Conservation (phyloP, 2,113 vertebrate genomes). For the Lamprologus ornatipinnis region DNA sequence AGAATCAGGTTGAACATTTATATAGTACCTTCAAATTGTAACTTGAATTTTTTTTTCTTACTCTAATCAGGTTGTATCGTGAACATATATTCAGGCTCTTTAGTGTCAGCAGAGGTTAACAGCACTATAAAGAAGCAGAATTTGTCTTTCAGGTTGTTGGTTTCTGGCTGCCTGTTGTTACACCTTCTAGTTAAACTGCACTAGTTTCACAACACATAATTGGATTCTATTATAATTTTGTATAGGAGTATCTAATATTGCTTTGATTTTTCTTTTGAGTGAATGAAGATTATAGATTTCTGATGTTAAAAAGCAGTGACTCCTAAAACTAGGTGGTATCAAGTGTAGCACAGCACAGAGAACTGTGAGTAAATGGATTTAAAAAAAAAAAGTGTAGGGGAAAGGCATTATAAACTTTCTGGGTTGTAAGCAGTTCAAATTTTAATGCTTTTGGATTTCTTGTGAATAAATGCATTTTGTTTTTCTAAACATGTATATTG, state of each 20-base stretch:
- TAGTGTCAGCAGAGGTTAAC: not conserved
- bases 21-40: not conserved
- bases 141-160: not conserved
- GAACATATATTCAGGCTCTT: not conserved
- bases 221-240: not conserved
- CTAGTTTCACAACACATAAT: not conserved
- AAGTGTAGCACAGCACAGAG: not conserved
- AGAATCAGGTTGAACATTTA: not conserved
- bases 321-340: not conserved
- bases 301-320: not conserved
- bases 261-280: not conserved
- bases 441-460: conserved; percentile 18
- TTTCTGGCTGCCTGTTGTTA: not conserved
- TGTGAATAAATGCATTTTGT: conserved; percentile 39
- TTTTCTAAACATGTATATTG: conserved; percentile 2
- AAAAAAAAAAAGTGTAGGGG: not conserved
- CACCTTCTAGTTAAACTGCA: not conserved
- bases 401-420: not conserved
- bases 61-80: not conserved
- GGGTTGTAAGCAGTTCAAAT: not conserved
- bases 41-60: not conserved
- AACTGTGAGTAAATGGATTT: not conserved
- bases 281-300: not conserved
- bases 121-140: not conserved
- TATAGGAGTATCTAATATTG: not conserved